Percentiles rank a stretch among this genome's conserved stretches.
These are phyloP conservation scores for Papilio elwesi DNA, from an alignment of 2,888 invertebrate species.

Conservation along the genomic window DNA sequence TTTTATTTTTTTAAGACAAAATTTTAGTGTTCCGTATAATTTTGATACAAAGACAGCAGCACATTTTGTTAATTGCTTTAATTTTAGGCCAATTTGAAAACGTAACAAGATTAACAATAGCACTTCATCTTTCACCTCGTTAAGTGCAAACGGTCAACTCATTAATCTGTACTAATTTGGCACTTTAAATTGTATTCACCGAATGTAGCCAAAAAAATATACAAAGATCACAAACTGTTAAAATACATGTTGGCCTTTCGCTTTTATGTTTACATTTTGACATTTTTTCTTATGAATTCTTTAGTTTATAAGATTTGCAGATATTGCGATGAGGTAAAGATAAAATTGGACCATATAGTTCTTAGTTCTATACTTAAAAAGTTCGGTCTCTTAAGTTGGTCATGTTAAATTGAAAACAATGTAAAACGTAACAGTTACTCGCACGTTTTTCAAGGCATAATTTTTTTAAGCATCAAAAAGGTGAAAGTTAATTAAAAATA, in stretches of 20 bases:
- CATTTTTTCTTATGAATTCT: no score
- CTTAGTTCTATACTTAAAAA: no score
- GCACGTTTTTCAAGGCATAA: background rate
- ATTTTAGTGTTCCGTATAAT: slow-evolving; percentile 17
- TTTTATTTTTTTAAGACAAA: background rate
- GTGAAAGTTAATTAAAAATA: no score
- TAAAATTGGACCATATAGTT: no score
- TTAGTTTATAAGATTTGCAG: no score
- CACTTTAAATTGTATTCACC: slow-evolving; percentile 6
- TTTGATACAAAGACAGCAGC: slow-evolving; percentile 21
- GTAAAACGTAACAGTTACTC: background rate
- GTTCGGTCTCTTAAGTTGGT: no score
- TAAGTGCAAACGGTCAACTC: slow-evolving; percentile 30
- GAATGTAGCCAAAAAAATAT: background rate
- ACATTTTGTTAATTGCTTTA: slow-evolving; percentile 36
- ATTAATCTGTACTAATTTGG: slow-evolving; percentile 34
- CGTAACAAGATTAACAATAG: slow-evolving; percentile 39
- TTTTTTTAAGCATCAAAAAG: no score
- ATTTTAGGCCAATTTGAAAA: slow-evolving; percentile 38
- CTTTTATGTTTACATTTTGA: background rate
- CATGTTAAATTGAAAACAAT: background rate
- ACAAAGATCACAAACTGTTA: background rate
- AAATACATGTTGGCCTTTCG: background rate
- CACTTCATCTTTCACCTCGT: slow-evolving; percentile 39
- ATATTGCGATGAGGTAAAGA: no score